Evolutionary conservation across 2,113 vertebrate genomes (phyloP).

Genomic region (Pseudopodoces humilis): DNA sequence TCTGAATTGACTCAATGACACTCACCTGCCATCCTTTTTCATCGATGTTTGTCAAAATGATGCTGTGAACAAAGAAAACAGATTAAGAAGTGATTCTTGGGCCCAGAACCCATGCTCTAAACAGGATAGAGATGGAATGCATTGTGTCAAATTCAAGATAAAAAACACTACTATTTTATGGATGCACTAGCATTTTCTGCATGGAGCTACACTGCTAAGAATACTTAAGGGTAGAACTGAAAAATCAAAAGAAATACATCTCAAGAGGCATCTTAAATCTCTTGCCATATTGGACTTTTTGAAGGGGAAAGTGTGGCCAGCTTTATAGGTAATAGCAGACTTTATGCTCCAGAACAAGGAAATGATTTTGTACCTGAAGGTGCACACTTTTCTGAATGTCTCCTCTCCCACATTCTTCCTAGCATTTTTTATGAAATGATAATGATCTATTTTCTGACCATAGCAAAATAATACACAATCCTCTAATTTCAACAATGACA

Average conservation of each 20-base stretch:
- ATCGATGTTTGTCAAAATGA: neutral
- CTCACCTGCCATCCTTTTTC: neutral
- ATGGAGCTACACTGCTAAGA: neutral
- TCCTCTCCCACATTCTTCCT: neutral
- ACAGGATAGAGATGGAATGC: neutral
- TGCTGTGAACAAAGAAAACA: neutral
- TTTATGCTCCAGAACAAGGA: neutral
- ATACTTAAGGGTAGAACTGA: neutral
- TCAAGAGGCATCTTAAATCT: neutral
- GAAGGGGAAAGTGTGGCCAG: rapidly evolving
- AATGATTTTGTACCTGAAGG: neutral
- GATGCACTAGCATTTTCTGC: neutral
- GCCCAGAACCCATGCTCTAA: neutral
- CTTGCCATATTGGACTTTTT: neutral
- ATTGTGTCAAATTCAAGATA: neutral
- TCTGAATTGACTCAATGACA: neutral
- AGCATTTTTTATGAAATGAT: neutral
- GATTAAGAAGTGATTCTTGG: neutral
- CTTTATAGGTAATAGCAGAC: neutral
- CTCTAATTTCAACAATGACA: neutral
- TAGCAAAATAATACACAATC: neutral
- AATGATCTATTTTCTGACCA: neutral
- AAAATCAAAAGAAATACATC: neutral
- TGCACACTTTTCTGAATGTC: neutral
- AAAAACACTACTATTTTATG: neutral